Evolutionary conservation across 2,113 vertebrate genomes (phyloP), one percentile per base, ranked within the genome.

Genomic region (Canis aureus): DNA sequence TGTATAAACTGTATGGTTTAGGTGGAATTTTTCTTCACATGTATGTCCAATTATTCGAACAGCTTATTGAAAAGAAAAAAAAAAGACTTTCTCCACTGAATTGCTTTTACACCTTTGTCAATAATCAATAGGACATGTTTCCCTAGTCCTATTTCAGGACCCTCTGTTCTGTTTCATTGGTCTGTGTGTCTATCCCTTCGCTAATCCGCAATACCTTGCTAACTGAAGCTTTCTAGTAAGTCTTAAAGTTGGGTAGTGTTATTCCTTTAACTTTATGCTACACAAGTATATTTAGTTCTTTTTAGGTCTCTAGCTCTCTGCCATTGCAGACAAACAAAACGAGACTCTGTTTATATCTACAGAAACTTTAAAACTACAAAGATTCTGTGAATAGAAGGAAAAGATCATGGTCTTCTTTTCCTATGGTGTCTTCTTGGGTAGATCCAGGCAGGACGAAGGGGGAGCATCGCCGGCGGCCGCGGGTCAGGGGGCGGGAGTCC

Each of bases 391-490:
- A 62, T 53, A 43, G 23, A n/a, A 86, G 12, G 43, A 35, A 88
- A 82, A 22, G 10, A 25, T 60, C 23, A 29, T 11, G 60, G 23
- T 19, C 59, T 55, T 51, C 25, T 71, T 32, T 89, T 84, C 62
- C 25, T 49, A 1, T 3, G 22, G 29, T 10, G 23, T 53, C 55
- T 82, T 87, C 19, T 29, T 59, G 79, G 23, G n/a, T 49, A 32
- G 79, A 95, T 66, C 60, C 62, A 62, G 22, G 71, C 11, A 23
- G 27, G 12, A 51, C 15, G 32, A 60, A 32, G 20, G 19, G 4
- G 7, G 3, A 69, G 13, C 7, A n/a, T 23, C 2, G 5, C 0
- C 3, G 23, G 35, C 7, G 1, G 1, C 27, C 6, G 10, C 5
- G 7, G 71, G 16, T 59, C 16, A 8, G 57, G 57, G 16, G 5